phyloP scores from a whole-genome alignment of 2,797 vertebrate genomes.

The Liparis tanakae region DNA sequence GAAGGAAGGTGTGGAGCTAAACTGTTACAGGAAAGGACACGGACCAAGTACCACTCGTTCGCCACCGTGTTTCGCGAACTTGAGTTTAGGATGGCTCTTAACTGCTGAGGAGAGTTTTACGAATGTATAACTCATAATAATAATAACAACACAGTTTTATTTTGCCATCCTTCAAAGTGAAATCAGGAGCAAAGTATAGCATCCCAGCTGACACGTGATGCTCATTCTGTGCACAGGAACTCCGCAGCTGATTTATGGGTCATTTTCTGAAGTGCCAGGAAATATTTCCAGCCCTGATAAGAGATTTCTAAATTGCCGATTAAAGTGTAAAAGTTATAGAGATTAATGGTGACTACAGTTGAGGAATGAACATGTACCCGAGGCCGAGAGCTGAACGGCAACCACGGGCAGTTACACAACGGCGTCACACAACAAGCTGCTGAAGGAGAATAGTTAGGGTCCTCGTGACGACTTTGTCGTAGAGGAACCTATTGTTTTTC shows the following conservation, averaged over 20 bases:
- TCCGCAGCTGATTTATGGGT: slow-evolving; percentile 57
- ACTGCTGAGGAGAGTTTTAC: neutral
- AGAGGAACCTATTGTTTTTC: too few species aligned
- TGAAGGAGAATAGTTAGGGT: neutral
- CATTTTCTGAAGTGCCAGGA: slow-evolving; percentile 44
- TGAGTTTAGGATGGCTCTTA: neutral
- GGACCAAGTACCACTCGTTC: neutral
- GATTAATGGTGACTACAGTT: slow-evolving; percentile 53
- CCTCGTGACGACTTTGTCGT: too few species aligned
- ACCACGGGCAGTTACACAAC: slow-evolving; percentile 20
- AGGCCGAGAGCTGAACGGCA: slow-evolving; percentile 25
- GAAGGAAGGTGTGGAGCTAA: too few species aligned
- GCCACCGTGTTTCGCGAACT: neutral
- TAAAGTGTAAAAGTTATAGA: slow-evolving; percentile 46
- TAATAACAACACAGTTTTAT: too few species aligned
- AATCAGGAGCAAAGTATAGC: neutral
- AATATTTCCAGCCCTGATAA: slow-evolving; percentile 64
- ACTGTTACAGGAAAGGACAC: neutral
- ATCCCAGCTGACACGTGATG: neutral
- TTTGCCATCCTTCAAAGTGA: neutral
- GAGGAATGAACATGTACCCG: slow-evolving; percentile 34
- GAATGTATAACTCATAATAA: neutral
- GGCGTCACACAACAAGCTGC: slow-evolving; percentile 22
- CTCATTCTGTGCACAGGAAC: slow-evolving; percentile 1
- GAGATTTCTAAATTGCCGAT: slow-evolving; percentile 42